A percentile compares a stretch with the other conserved stretches of the same genome.
Evolutionary conservation across 2,797 vertebrate species (phyloP).

Genomic region (Hyperoplus lanceolatus): DNA sequence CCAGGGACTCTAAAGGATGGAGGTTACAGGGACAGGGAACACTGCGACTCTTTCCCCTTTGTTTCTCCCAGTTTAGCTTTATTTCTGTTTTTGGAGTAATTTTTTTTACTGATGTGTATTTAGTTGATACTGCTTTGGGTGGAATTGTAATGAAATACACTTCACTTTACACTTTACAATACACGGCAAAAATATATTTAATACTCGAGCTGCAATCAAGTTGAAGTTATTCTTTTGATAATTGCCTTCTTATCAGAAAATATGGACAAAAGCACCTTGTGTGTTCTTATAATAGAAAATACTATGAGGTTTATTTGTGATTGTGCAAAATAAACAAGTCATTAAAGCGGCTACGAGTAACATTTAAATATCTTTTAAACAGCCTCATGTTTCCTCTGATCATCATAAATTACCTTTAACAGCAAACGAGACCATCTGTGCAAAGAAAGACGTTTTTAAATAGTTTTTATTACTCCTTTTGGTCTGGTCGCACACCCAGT

Average conservation of each 20-base stretch:
- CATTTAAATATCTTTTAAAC: too few species aligned
- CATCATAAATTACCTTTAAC: too few species aligned
- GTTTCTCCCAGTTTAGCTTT: constrained; percentile 3
- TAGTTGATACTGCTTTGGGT: not conserved
- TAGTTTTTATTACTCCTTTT: too few species aligned
- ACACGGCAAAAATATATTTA: not conserved
- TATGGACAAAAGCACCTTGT: not conserved
- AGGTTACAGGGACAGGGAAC: not conserved
- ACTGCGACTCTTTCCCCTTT: constrained; percentile 15
- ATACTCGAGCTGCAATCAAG: not conserved
- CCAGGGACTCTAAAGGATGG: not conserved
- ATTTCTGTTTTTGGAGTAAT: not conserved
- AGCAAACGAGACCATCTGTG: too few species aligned
- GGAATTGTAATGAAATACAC: not conserved
- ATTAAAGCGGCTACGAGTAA: too few species aligned
- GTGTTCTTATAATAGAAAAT: not conserved
- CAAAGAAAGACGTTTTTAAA: too few species aligned
- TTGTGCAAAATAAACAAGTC: not conserved
- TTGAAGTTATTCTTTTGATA: not conserved
- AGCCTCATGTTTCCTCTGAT: too few species aligned
- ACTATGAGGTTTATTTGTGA: not conserved
- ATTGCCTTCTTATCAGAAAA: not conserved
- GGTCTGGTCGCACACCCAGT: too few species aligned
- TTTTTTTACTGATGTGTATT: not conserved
- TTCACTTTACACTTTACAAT: not conserved